Base-by-base conservation (phyloP, 2,797 vertebrate species). In the Cryptoprocta ferox region DNA sequence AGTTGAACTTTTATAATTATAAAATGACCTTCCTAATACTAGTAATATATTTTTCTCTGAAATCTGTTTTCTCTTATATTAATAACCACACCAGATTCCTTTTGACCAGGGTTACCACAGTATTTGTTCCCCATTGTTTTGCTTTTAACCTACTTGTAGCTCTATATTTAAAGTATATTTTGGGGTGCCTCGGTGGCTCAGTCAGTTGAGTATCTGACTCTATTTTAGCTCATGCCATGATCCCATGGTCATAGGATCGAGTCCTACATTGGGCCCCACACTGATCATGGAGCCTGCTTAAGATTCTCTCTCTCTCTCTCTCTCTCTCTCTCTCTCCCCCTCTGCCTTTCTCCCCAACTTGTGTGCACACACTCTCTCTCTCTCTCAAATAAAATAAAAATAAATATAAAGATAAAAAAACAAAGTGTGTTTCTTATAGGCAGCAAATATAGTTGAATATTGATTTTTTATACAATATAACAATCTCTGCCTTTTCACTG, bases 141-240 rank as follows among this genome's bases (percentile, higher is more conserved):
- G 30, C 68, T 56, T 89, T 92, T 94, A 94, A 89, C 12, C 42
- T 65, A 73, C 78, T 87, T 85, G 24, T 32, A 76, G 70, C 71
- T 85, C 94, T 88, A 75, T 93, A 91, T 66, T 89, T 96, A 56
- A 86, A 89, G 75, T 70, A 4, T 76, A 37, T 89, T 95, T 89
- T 39, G 19, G 18, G 19, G 53, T 56, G 6, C 53, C 53, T 56
- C 7, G 19, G 53, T 56, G 18, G 6, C 53, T 56, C 53, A 56
- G 53, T 19, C 53, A 56, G 53, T 2, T 56, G 53, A 56, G 19
- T 18, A 56, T 56, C 53, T 56, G 53, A 21, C 53, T 56, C 53
- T 56, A 56, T 56, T 56, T 56, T 18, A 56, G 53, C 19, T 56
- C 18, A 7, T 56, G 18, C 18, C 19, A 8, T 56, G 53, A 56